Base-by-base conservation (phyloP, 2,888 invertebrate species). In the Linhomoeus sp. region DNA sequence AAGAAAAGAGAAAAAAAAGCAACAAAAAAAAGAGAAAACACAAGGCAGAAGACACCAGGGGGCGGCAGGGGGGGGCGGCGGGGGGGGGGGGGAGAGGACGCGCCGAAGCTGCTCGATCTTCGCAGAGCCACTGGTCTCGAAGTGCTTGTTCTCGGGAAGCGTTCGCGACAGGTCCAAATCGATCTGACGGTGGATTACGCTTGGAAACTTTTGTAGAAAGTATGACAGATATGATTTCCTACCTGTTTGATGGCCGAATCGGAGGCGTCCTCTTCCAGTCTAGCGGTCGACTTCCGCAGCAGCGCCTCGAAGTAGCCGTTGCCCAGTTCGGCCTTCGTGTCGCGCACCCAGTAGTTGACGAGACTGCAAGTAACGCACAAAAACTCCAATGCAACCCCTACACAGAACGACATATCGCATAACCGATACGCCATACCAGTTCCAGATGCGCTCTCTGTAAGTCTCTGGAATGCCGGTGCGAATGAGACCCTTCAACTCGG, bases 151-250 rank as follows among this genome's bases (percentile, higher is more conserved):
- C 51, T 69, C 69, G 2, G 74, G 73, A 42, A 74, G 59, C 1
- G 73, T 74, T 48, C 74, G 59, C 20, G 70, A 58, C 45, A 74
- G 59, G 57, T 74, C 74, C 43, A 74, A 58, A 53, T 73, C 73
- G 54, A 74, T 73, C 71, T 73, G 61, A 29, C 7, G 46, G 51
- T 45, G 41, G 40, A 33, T 45, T 38, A 29, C 12, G 29, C 12
- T 9, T 12, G 29, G 29, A 29, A 12, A 29, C 7, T 9, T 9
- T 12, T 29, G 29, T 9, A 29, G 29, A 29, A 9, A 29, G 5
- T 29, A 5, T 5, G 29, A 29, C 7, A 29, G 29, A 12, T 9
- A 29, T 29, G 29, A 29, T n/a, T n/a, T n/a, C n/a, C n/a, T 9
- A 55, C 57, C 53, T 56, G 56, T 38, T 56, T 56, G 19, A 55